phyloP scores from a whole-genome alignment of 2,113 vertebrate genomes.

The Otus sunia region DNA sequence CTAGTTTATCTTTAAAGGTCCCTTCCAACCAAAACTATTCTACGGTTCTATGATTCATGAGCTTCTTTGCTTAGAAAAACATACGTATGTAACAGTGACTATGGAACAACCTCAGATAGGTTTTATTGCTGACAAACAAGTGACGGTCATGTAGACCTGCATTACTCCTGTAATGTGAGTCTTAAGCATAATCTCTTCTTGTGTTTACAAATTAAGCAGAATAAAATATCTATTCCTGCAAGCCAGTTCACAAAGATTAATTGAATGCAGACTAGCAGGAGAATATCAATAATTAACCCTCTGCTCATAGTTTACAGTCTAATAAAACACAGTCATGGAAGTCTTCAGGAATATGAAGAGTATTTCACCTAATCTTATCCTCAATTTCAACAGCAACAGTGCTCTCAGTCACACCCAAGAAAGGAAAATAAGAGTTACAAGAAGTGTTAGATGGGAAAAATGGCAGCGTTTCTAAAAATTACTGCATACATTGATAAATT shows the following conservation, averaged over 20 bases:
- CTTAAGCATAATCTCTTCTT: neutral
- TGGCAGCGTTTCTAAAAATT: neutral
- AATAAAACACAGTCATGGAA: neutral
- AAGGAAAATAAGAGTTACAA: neutral
- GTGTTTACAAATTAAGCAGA: neutral
- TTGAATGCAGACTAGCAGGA: neutral
- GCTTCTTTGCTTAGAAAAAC: neutral
- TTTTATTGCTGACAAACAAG: neutral
- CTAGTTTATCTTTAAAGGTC: neutral
- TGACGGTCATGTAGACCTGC: neutral
- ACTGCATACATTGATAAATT: neutral
- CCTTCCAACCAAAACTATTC: neutral
- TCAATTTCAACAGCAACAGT: neutral
- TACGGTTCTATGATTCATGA: neutral
- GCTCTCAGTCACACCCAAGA: neutral
- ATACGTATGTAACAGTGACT: neutral
- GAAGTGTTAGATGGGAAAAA: neutral
- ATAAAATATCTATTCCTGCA: neutral
- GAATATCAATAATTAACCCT: neutral
- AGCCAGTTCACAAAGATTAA: neutral
- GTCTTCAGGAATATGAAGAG: neutral
- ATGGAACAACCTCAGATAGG: neutral
- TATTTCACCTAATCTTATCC: neutral
- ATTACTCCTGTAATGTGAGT: neutral
- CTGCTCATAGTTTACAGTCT: neutral